Base-by-base conservation (phyloP, 2,113 vertebrate species). In the Platichthys flesus region DNA sequence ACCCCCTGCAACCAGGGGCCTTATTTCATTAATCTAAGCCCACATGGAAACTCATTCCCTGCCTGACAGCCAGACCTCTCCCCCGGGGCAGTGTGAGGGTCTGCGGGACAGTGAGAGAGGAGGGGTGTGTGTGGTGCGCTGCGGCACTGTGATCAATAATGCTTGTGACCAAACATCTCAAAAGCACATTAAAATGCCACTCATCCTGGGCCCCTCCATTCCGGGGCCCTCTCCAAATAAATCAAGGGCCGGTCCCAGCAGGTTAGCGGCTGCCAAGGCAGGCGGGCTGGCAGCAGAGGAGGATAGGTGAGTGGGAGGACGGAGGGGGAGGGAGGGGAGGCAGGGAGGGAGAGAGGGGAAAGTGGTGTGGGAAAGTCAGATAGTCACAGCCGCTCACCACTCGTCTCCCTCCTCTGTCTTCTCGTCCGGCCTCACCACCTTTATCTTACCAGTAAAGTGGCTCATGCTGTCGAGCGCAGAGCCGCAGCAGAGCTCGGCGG, bases 101-200 rank as follows among this genome's bases (percentile, higher is more conserved):
- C 71, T 76, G 76, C 9, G 79, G 88, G 85, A 87, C 85, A 79
- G 86, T 64, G 76, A 67, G 74, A 81, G 74, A 75, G 70, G 60
- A 67, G 47, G 47, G 47, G 60, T 16, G 60, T n/a, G 67, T 2
- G 9, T n/a, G 9, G 54, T 10, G 62, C 3, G 74, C 82, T 79
- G 85, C 86, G 20, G 82, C 87, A 67, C 85, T 65, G 88, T 94
- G 92, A 95, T 95, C 94, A 94, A 95, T 95, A 94, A 93, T 86
- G 92, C 93, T 92, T 93, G 92, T 93, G 93, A 94, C 93, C 93
- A 94, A 95, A 94, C 94, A 94, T 93, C 87, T 94, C 91, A 90
- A 95, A 94, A 94, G 89, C 94, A 94, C 93, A 95, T 94, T 95
- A 95, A 95, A 94, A 93, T 92, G 94, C 93, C 93, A 95, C 91